These are phyloP conservation scores for Oscheius sp. DNA, from an alignment of 1,140 invertebrate species.

Conservation along the genomic window DNA sequence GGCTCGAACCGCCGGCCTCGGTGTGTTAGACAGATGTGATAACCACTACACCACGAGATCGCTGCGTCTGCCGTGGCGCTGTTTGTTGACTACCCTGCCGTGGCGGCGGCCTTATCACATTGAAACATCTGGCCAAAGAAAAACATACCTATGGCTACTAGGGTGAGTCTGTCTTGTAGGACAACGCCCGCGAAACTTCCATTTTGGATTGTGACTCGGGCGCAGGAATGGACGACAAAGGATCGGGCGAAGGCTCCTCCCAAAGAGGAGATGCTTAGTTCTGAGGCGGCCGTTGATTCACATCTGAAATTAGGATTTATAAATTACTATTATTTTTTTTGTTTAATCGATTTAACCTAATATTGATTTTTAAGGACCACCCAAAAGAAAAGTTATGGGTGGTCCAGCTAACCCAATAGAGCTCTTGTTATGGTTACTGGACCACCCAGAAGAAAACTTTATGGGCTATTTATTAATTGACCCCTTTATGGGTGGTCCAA, in stretches of 20 bases:
- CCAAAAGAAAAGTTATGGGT: no score
- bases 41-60: slow-evolving; percentile 9
- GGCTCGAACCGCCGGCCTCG: slow-evolving; percentile 47
- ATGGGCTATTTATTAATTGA: no score
- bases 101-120: no score
- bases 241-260: slow-evolving; percentile 16
- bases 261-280: slow-evolving; percentile 10
- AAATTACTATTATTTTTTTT: no score
- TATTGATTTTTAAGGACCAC: no score
- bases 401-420: no score
- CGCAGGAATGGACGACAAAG: slow-evolving; percentile 37
- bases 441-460: no score
- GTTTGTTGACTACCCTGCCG: no score
- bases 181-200: slow-evolving; percentile 29
- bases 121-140: no score
- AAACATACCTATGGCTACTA: slow-evolving; percentile 23
- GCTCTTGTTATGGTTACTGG: no score
- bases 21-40: slow-evolving; percentile 27
- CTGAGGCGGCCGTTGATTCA: slow-evolving; percentile 12
- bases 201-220: slow-evolving; percentile 26
- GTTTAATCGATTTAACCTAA: no score
- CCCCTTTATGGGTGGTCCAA: no score
- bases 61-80: neutral
- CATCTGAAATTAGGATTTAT: slow-evolving; percentile 35
- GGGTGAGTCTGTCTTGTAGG: slow-evolving; percentile 19